These are phyloP conservation scores for Sarcoramphus papa DNA, from an alignment of 2,797 vertebrate genomes.

Conservation along the genomic window DNA sequence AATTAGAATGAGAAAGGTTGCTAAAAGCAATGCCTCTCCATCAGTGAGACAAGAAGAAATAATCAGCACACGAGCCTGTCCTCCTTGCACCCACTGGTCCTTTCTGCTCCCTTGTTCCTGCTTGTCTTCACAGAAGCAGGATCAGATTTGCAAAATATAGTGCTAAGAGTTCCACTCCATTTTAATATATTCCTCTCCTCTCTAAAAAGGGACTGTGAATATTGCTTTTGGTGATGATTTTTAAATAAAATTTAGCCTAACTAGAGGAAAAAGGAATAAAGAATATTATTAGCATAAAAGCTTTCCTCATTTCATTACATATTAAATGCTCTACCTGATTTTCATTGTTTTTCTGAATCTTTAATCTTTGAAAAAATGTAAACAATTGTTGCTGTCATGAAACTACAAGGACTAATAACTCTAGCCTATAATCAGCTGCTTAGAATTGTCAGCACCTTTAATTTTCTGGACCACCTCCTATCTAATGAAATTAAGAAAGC, in stretches of 20 bases:
- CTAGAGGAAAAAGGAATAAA: neutral
- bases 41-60: neutral
- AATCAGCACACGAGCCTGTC: neutral
- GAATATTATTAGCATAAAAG: neutral
- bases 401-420: neutral
- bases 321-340: neutral
- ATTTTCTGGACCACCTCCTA: conserved; percentile 40
- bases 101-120: neutral
- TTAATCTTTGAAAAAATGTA: neutral
- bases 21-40: neutral
- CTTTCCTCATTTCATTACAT: neutral
- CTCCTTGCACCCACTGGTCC: neutral
- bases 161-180: neutral
- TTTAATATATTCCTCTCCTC: neutral
- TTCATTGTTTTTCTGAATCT: neutral
- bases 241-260: neutral
- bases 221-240: neutral
- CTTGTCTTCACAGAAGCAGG: neutral
- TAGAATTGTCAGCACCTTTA: neutral
- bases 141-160: neutral
- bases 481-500: conserved; percentile 36
- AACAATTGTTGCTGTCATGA: neutral
- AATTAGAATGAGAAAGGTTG: neutral
- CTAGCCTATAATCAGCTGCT: neutral
- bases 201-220: neutral